Conservation (phyloP, 2,113 vertebrate genomes). For the Sinocyclocheilus anophthalmus region DNA sequence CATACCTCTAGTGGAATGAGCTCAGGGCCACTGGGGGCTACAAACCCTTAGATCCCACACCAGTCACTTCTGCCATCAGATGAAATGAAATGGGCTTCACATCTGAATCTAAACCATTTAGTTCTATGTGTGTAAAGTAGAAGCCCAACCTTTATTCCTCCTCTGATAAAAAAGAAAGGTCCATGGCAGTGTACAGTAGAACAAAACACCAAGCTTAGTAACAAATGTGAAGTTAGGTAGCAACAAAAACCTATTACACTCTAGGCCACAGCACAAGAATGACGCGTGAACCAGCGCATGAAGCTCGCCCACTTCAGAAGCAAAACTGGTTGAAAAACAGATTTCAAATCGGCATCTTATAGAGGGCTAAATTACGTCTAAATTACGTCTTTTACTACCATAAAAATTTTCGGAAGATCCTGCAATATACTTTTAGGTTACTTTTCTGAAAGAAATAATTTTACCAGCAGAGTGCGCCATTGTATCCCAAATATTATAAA, state of each 20-base stretch:
- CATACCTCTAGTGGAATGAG: constrained; percentile 2
- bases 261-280: not conserved
- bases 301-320: not conserved
- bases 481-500: not conserved
- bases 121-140: not conserved
- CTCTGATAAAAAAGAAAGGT: not conserved
- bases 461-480: constrained; percentile 22
- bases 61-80: not conserved
- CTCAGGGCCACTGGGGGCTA: not conserved
- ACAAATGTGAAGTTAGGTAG: not conserved
- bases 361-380: not conserved
- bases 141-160: not conserved
- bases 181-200: not conserved
- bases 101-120: not conserved
- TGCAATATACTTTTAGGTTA: no score
- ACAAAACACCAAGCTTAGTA: not conserved
- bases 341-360: not conserved
- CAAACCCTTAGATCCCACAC: not conserved
- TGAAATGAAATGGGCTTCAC: not conserved
- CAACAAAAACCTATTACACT: not conserved
- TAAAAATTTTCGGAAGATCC: no score
- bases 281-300: not conserved
- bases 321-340: not conserved
- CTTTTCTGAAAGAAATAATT: not conserved
- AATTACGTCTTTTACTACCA: no score